These are phyloP conservation scores for Diachasma alloeum DNA, from an alignment of 1,140 invertebrate genomes.

Conservation along the genomic window DNA sequence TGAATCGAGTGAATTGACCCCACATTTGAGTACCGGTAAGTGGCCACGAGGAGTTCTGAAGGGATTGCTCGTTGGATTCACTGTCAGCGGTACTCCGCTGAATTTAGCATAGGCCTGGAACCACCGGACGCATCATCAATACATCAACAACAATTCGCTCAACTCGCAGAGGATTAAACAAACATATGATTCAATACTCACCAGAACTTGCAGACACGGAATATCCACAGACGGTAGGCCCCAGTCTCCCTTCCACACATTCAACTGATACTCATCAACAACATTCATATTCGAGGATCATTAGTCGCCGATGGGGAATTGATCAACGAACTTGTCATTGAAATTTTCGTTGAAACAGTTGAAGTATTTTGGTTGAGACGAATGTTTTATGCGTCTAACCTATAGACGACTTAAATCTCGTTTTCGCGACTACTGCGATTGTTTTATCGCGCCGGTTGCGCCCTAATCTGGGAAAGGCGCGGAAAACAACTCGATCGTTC, in stretches of 20 bases:
- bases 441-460: no score
- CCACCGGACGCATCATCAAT: slow-evolving; percentile 37
- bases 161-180: no score
- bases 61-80: slow-evolving; percentile 75
- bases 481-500: no score
- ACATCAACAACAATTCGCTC: no score
- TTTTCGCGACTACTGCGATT: no score
- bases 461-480: no score
- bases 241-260: slow-evolving; percentile 86
- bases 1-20: slow-evolving; percentile 67
- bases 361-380: not conserved
- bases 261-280: slow-evolving; percentile 62
- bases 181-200: slow-evolving; percentile 65
- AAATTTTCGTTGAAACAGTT: not conserved
- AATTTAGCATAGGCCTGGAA: slow-evolving; percentile 80
- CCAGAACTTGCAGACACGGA: slow-evolving; percentile 80
- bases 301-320: not conserved
- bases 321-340: not conserved
- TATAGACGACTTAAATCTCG: not conserved
- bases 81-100: slow-evolving; percentile 72
- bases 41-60: slow-evolving; percentile 72
- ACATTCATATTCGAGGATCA: slow-evolving; percentile 28
- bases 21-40: slow-evolving; percentile 75
- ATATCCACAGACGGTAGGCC: slow-evolving; percentile 83
- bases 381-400: not conserved